These are phyloP conservation scores for Sussaba pulchella DNA, from an alignment of 2,888 invertebrate species.

Conservation along the genomic window DNA sequence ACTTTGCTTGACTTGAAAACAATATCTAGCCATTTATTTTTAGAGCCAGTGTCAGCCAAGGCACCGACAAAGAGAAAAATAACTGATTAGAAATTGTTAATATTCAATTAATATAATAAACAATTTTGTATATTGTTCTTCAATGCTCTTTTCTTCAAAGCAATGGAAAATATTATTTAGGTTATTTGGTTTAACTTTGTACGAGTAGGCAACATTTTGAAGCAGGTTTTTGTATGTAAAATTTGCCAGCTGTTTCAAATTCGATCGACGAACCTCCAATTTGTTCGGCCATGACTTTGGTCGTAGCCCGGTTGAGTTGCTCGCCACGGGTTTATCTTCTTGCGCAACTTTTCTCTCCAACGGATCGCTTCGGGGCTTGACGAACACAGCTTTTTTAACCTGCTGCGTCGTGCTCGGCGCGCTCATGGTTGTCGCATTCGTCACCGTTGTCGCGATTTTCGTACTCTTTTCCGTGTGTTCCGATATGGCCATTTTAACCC, in stretches of 20 bases:
- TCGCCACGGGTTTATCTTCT: slow-evolving; percentile 75
- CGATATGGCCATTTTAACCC: slow-evolving; percentile 83
- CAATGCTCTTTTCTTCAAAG: no score
- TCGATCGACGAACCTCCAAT: slow-evolving; percentile 76
- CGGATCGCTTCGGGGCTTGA: slow-evolving; percentile 82
- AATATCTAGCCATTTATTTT: no score
- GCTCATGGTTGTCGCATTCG: slow-evolving; percentile 66
- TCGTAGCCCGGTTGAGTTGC: slow-evolving; percentile 71
- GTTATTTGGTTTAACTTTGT: no score
- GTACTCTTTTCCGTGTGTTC: slow-evolving; percentile 81
- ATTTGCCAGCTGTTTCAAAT: neutral
- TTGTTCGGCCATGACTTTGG: slow-evolving; percentile 83
- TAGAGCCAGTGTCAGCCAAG: no score
- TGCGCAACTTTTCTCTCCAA: slow-evolving; percentile 80
- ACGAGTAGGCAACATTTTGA: no score
- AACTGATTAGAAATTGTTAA: no score
- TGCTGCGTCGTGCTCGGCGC: slow-evolving; percentile 67
- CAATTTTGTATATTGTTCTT: no score
- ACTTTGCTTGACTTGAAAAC: no score
- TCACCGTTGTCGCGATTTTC: slow-evolving; percentile 72
- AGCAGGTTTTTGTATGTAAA: no score
- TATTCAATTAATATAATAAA: no score
- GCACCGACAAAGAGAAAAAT: no score
- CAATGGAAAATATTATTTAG: no score
- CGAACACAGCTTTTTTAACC: slow-evolving; percentile 73